Percentiles rank a stretch among this genome's conserved stretches.
phyloP scores from a whole-genome alignment of 2,888 invertebrate species.

The Ypsolopha scabrella region DNA sequence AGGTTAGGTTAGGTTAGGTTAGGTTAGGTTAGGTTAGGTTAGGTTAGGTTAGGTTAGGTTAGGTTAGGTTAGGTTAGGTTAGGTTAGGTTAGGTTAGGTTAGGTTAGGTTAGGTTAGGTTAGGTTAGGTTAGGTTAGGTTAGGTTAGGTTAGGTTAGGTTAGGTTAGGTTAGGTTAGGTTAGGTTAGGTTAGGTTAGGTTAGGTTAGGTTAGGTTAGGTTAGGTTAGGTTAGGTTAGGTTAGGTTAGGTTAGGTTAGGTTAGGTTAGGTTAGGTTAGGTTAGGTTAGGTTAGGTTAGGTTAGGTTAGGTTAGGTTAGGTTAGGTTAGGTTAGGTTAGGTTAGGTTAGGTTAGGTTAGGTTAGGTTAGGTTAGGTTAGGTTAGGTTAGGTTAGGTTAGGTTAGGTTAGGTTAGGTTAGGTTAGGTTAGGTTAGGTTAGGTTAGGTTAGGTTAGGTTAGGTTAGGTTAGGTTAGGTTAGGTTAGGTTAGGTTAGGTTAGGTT shows the following conservation, averaged over 20 bases:
- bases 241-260: conserved; percentile 11
- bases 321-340: conserved; percentile 11
- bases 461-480: conserved; percentile 9
- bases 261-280: conserved; percentile 10
- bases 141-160: conserved; percentile 12
- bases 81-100: conserved; percentile 12
- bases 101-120: conserved; percentile 12
- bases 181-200: conserved; percentile 12
- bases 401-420: conserved; percentile 14
- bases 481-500: conserved; percentile 10
- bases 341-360: conserved; percentile 13
- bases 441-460: conserved; percentile 11
- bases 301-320: conserved; percentile 13
- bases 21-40: conserved; percentile 10
- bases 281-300: conserved; percentile 12
- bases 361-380: conserved; percentile 16
- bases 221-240: conserved; percentile 11
- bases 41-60: conserved; percentile 11
- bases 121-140: conserved; percentile 11
- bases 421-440: conserved; percentile 12
- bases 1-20: conserved; percentile 11
- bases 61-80: conserved; percentile 9
- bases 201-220: conserved; percentile 13
- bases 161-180: conserved; percentile 12
- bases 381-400: conserved; percentile 16